Percentiles rank a stretch among this genome's conserved stretches.
Evolutionary conservation across 2,888 invertebrate species (phyloP).

Genomic region (Scrobipalpa costella): DNA sequence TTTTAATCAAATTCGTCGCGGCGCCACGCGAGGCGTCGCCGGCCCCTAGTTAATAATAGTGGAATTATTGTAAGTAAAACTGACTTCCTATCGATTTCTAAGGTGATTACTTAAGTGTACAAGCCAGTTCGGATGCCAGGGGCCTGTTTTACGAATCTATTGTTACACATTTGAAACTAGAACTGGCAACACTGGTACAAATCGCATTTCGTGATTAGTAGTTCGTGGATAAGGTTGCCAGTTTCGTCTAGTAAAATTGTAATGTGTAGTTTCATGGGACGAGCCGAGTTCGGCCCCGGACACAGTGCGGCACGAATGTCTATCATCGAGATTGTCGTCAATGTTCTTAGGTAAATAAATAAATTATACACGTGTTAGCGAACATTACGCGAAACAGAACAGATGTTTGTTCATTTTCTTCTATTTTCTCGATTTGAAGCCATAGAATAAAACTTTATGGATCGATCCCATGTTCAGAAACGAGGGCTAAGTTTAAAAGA

Average conservation of each 20-base stretch:
- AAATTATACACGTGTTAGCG: slow-evolving; percentile 59
- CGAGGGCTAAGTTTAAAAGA: neutral
- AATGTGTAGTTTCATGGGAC: slow-evolving; percentile 2
- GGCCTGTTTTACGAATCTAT: slow-evolving; percentile 11
- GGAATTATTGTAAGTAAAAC: slow-evolving; percentile 75
- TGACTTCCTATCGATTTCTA: slow-evolving; percentile 79
- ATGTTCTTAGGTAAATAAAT: slow-evolving; percentile 69
- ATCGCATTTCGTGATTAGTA: neutral
- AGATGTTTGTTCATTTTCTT: neutral
- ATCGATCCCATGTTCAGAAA: neutral
- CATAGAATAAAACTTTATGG: slow-evolving; percentile 8
- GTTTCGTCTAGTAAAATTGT: slow-evolving; percentile 3
- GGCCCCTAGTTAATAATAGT: slow-evolving; percentile 70
- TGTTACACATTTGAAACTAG: slow-evolving; percentile 6
- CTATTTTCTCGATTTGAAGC: slow-evolving; percentile 1
- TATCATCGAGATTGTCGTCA: slow-evolving; percentile 65
- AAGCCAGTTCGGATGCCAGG: slow-evolving; percentile 23
- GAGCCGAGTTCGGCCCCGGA: slow-evolving; percentile 16
- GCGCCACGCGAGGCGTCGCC: slow-evolving; percentile 51
- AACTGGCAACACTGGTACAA: neutral
- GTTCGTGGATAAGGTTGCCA: slow-evolving; percentile 1
- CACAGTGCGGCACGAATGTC: slow-evolving; percentile 49
- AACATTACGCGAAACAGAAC: slow-evolving; percentile 36
- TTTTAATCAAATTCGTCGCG: slow-evolving; percentile 65
- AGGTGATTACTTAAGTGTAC: slow-evolving; percentile 58